A percentile compares a stretch with the other conserved stretches of the same genome.
Conservation (phyloP, 2,113 vertebrate species). For the Centropus unirufus region DNA sequence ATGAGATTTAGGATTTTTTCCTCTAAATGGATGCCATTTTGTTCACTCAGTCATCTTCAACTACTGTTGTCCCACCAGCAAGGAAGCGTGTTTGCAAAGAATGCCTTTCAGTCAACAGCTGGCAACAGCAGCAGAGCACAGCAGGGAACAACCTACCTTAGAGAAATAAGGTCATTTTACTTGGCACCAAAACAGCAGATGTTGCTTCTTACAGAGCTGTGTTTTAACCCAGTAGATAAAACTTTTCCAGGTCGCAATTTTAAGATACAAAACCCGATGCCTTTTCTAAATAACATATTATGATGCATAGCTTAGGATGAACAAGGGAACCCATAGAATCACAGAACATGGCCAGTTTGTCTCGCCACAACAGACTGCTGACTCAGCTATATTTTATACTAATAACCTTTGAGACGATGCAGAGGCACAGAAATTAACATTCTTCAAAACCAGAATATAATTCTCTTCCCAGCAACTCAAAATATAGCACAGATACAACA, state of each 20-base stretch:
- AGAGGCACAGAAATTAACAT: neutral
- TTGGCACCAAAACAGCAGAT: neutral
- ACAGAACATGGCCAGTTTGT: neutral
- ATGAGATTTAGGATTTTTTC: neutral
- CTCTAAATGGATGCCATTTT: neutral
- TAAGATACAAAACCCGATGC: neutral
- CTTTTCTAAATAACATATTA: neutral
- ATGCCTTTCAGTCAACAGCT: neutral
- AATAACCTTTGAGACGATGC: neutral
- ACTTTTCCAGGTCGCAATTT: fast-evolving
- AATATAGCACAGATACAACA: neutral
- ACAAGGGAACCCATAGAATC: neutral
- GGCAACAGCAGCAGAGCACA: neutral
- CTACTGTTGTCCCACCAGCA: neutral
- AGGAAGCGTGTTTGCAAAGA: neutral
- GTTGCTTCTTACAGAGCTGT: neutral
- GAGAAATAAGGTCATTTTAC: neutral
- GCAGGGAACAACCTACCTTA: neutral
- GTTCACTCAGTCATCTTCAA: neutral
- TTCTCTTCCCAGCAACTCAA: neutral
- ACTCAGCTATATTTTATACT: neutral
- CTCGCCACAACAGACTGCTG: neutral
- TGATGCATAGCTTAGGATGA: neutral
- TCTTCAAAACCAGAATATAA: neutral
- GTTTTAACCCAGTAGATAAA: neutral